phyloP scores from a whole-genome alignment of 2,113 vertebrate species.

The Paradoxurus hermaphroditus region DNA sequence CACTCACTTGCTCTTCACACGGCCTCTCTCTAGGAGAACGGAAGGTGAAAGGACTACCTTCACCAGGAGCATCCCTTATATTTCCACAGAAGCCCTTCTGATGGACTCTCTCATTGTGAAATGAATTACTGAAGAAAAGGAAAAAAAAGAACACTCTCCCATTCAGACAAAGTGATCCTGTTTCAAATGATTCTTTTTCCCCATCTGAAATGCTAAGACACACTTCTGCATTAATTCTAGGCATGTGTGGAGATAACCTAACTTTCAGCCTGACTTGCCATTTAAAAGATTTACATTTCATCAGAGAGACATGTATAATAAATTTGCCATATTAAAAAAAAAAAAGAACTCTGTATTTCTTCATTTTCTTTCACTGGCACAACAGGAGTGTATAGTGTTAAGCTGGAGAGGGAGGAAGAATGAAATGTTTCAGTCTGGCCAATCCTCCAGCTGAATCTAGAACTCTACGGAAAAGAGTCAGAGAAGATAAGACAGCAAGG shows the following conservation, averaged over 20 bases:
- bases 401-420: not conserved
- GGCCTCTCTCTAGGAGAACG: not conserved
- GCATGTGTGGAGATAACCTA: conserved; percentile 40
- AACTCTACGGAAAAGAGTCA: not conserved
- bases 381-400: not conserved
- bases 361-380: conserved; percentile 39
- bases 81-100: not conserved
- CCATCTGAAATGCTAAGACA: conserved; percentile 21
- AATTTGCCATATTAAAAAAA: conserved; percentile 11
- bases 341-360: not conserved
- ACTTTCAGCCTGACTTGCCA: conserved; percentile 43
- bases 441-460: not conserved
- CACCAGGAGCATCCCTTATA: not conserved
- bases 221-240: conserved; percentile 56
- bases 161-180: not conserved
- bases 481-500: not conserved
- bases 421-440: not conserved
- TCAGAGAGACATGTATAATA: conserved; percentile 46
- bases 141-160: not conserved
- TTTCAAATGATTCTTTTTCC: conserved; percentile 24
- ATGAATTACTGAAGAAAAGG: not conserved
- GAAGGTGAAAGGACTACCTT: not conserved
- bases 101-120: not conserved
- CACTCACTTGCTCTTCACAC: not conserved
- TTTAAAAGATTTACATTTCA: conserved; percentile 67